A percentile compares a stretch with the other conserved stretches of the same genome.
phyloP scores from a whole-genome alignment of 2,888 invertebrate genomes.

The Drosophila phalerata region DNA sequence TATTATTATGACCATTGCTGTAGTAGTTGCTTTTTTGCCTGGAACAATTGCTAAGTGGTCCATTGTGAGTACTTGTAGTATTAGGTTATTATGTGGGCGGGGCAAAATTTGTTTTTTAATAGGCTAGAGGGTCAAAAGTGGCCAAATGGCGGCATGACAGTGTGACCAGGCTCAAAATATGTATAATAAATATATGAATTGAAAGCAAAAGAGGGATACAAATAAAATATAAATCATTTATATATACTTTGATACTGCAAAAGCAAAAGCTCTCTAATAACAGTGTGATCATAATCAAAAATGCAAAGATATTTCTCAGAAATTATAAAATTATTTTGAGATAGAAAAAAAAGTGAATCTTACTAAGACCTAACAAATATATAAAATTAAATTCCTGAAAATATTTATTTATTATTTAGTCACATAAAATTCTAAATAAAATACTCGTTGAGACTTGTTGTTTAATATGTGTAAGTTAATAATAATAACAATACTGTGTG shows the following conservation, averaged over 20 bases:
- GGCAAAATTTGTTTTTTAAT: constrained; percentile 40
- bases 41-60: constrained; percentile 69
- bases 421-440: not conserved
- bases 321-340: not conserved
- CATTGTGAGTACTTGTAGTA: constrained; percentile 62
- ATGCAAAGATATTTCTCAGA: not conserved
- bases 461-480: not conserved
- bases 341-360: too few relatives aligned
- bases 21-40: constrained; percentile 34
- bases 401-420: not conserved
- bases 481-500: not conserved
- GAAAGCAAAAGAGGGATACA: not conserved
- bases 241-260: not conserved
- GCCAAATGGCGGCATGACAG: constrained; percentile 11
- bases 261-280: not conserved
- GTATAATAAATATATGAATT: too few relatives aligned
- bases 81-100: constrained; percentile 45
- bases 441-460: not conserved
- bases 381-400: not conserved
- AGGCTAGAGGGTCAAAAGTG: constrained; percentile 33
- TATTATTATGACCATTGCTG: constrained; percentile 60
- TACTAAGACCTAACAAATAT: too few relatives aligned
- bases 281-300: not conserved
- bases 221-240: not conserved
- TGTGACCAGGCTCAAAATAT: constrained; percentile 1